Conservation (phyloP, 2,113 vertebrate genomes). For the Rhynchomys soricoides region DNA sequence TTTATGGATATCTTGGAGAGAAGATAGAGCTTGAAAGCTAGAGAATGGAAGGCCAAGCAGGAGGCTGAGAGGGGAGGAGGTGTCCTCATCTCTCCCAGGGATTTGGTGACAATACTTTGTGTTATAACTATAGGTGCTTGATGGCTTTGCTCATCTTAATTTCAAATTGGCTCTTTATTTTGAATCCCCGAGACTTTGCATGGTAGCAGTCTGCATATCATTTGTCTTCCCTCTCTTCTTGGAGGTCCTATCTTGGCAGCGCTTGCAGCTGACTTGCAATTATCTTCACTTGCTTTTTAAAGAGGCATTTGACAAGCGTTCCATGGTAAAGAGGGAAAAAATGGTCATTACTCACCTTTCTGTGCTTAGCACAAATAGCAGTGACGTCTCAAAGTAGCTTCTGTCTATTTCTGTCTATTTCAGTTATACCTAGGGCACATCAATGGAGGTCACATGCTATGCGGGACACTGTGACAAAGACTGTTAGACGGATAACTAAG, state of each 20-base stretch:
- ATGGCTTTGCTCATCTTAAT: constrained; percentile 54
- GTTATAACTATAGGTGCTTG: not conserved
- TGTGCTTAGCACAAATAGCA: not conserved
- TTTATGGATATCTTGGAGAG: not conserved
- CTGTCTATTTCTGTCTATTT: not conserved
- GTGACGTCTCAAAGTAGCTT: not conserved
- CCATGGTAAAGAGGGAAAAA: constrained; percentile 22
- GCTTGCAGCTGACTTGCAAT: constrained; percentile 50
- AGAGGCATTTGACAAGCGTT: constrained; percentile 42
- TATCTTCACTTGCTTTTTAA: constrained; percentile 52
- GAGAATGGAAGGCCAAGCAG: not conserved
- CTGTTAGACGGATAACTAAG: not conserved
- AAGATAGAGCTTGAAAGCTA: not conserved
- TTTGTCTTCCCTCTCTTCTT: not conserved
- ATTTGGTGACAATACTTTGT: not conserved
- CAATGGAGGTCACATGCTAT: not conserved
- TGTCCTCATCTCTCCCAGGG: not conserved
- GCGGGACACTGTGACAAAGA: not conserved
- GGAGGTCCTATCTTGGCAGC: constrained; percentile 32
- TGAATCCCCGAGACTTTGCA: not conserved
- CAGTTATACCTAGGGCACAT: not conserved
- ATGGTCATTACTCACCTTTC: not conserved
- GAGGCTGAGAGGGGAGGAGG: not conserved
- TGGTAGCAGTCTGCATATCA: not conserved
- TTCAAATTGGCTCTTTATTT: constrained; percentile 51